Evolutionary conservation across 2,888 invertebrate genomes (phyloP), one percentile per base, ranked within the genome.

Genomic region (Ischnura elegans): DNA sequence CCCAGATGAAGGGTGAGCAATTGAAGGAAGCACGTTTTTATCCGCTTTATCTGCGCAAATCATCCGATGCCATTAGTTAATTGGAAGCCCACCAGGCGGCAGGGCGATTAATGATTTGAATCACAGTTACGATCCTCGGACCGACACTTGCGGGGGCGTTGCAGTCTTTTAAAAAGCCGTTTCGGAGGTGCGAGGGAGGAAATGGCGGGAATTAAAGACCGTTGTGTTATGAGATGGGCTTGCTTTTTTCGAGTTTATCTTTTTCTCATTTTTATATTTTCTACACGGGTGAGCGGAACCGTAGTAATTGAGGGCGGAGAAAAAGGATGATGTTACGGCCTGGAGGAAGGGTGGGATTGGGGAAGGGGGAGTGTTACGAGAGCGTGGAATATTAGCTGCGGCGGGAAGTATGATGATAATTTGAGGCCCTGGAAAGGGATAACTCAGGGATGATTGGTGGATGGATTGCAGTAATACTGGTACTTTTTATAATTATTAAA

Each of bases 111-210:
- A 87, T 87, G 87, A 29, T 10, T 61, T 61, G 66, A 90, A 61
- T 90, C 66, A 42, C 90, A 90, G 90, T 55, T 90, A 90, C 66
- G 61, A 90, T 90, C 90, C 43, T 90, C 61, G 42, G 51, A 87
- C 36, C 51, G 87, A 76, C 76, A 36, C 36, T 36, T 76, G 25
- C 5, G 55, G 21, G n/a, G 43, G 43, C 90, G 87, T 51, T 16
- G 42, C 6, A 55, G 10, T 42, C 55, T 87, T 86, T 86, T 86
- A n/a, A 86, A 76, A 76, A 76, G 76, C 43, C 90, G 43, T 90
- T 90, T 90, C 5, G 42, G 42, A 43, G 61, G 55, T 36, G 61
- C 55, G 55, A 21, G 43, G 90, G 61, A 66, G 90, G 90, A 90
- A 90, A 90, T 66, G 55, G 66, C 25, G n/a, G 36, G 61, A 90